Evolutionary conservation across 2,113 vertebrate species (phyloP), one percentile per base, ranked within the genome.

Genomic region (Cebus imitator): DNA sequence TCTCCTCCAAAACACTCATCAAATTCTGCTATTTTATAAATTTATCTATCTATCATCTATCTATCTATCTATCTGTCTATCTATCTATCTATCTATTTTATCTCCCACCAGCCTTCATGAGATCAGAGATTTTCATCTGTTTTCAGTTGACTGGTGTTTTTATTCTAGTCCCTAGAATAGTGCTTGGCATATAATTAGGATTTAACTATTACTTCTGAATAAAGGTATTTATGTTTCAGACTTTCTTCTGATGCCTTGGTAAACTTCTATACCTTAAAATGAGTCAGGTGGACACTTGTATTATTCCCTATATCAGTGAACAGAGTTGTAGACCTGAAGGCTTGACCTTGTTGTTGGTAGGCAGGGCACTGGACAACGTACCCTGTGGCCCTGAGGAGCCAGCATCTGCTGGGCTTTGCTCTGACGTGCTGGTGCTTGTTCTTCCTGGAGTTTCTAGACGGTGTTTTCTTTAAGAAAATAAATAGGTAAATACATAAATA

Each of bases 331-430:
- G 30, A 55, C 9, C 32, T n/a, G 21, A 75, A 61, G 3, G 12
- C 3, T 52, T 78, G 27, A 2, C 18, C 58, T 86, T 78, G 23
- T 27, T 2, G 10, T 17, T 4, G 4, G 8, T 25, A 17, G 18
- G 8, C 1, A 16, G 57, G 21, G 0, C 2, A 17, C 6, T 32
- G 14, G 18, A 3, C 12, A 4, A 3, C 1, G 16, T 9, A 61
- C 11, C 0, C 25, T 73, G 35, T 3, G 57, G 20, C 12, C 6
- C 16, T 16, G 23, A 66, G 43, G 37, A 52, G 35, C 6, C 25
- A 43, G 11, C 17, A 58, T 35, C 16, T 85, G 16, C 30, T 20
- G 8, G n/a, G 16, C 2, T 84, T 64, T 48, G 61, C 13, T 66
- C 6, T n/a, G 4, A 1, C 68, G 11, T 68, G 68, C 12, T 66